Conservation (phyloP, 2,113 vertebrate genomes). For the Barbus barbus region DNA sequence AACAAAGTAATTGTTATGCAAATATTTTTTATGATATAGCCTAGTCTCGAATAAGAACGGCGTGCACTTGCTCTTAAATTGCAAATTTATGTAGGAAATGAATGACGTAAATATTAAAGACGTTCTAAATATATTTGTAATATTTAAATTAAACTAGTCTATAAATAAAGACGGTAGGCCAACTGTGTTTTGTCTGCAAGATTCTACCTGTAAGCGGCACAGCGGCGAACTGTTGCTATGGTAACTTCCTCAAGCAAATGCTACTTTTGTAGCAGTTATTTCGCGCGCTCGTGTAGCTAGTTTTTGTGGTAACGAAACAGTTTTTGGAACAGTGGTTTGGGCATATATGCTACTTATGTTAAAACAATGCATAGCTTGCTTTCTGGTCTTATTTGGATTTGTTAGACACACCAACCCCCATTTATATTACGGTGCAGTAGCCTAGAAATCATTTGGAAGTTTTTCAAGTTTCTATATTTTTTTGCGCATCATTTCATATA, state of each 20-base stretch:
- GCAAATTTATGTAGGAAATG: too few species aligned
- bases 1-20: too few species aligned
- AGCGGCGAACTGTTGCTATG: neutral
- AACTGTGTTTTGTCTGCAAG: neutral
- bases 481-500: conserved; percentile 64
- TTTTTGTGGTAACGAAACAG: neutral
- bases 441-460: conserved; percentile 56
- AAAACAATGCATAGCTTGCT: neutral
- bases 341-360: neutral
- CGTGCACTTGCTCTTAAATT: too few species aligned
- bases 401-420: neutral
- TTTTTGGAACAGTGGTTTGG: neutral
- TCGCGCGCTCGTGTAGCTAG: neutral
- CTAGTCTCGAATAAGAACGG: too few species aligned
- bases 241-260: neutral
- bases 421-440: neutral
- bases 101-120: too few species aligned
- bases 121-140: too few species aligned
- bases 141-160: too few species aligned
- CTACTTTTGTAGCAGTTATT: neutral
- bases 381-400: too few species aligned
- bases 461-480: conserved; percentile 51
- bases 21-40: too few species aligned
- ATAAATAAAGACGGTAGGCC: too few species aligned
- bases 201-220: neutral